Evolutionary conservation across 2,888 invertebrate species (phyloP).

Genomic region (Craniophora ligustri): DNA sequence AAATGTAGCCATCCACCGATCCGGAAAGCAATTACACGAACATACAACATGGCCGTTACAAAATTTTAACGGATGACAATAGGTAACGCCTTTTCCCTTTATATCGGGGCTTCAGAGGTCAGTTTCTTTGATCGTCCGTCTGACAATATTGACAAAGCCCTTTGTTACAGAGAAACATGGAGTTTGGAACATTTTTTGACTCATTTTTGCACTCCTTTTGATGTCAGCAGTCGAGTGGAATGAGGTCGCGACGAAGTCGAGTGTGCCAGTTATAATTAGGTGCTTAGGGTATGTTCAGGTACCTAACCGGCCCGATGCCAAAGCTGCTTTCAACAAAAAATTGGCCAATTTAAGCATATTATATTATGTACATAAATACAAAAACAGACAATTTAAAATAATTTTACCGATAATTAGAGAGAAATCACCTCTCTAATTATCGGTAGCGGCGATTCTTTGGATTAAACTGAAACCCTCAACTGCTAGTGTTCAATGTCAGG

Average conservation of each 20-base stretch:
- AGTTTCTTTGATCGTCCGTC: conserved; percentile 47
- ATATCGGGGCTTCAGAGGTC: conserved; percentile 30
- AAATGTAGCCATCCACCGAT: conserved; percentile 29
- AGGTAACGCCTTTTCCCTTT: conserved; percentile 30
- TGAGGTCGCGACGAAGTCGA: background rate
- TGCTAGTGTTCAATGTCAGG: too few relatives aligned
- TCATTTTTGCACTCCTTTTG: conserved; percentile 10
- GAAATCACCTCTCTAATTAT: too few relatives aligned
- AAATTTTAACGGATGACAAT: conserved; percentile 50
- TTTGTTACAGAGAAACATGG: conserved; percentile 17
- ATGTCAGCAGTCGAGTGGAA: background rate
- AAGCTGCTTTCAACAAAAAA: background rate
- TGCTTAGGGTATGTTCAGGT: background rate
- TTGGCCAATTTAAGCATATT: too few relatives aligned
- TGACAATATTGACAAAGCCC: conserved; percentile 42
- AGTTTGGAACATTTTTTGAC: background rate
- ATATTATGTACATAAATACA: too few relatives aligned
- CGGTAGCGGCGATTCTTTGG: too few relatives aligned
- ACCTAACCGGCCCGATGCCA: background rate
- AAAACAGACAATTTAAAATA: too few relatives aligned
- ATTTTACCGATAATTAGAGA: too few relatives aligned
- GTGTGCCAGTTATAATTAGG: background rate
- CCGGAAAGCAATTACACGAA: conserved; percentile 51
- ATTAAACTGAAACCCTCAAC: too few relatives aligned
- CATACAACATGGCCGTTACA: conserved; percentile 28